Evolutionary conservation across 1,140 invertebrate genomes (phyloP).

Genomic region (Drosophila littoralis): DNA sequence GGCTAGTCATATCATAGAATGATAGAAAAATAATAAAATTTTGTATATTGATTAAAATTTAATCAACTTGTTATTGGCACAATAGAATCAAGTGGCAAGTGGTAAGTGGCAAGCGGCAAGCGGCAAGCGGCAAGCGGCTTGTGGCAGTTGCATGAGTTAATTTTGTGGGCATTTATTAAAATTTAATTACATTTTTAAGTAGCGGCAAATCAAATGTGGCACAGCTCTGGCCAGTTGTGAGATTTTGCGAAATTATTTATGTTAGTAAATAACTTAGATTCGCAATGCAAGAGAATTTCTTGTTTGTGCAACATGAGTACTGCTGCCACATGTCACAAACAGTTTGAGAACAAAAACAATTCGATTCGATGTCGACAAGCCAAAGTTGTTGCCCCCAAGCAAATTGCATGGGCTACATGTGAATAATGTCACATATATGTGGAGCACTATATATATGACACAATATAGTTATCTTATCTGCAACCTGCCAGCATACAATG

Average conservation of each 20-base stretch:
- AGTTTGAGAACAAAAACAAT: slow-evolving; percentile 6
- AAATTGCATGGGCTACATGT: slow-evolving; percentile 59
- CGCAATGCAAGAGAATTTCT: not conserved
- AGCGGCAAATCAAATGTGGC: not conserved
- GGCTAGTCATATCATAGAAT: slow-evolving; percentile 11
- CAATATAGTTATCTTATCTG: slow-evolving; percentile 46
- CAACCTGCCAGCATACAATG: slow-evolving; percentile 23
- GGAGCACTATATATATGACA: slow-evolving; percentile 32
- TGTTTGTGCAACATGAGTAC: not conserved
- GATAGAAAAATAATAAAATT: slow-evolving; percentile 46
- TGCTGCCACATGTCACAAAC: slow-evolving; percentile 4
- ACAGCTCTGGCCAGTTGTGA: not conserved
- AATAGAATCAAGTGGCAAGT: slow-evolving; percentile 14
- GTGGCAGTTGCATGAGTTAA: slow-evolving; percentile 9
- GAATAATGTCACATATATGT: slow-evolving; percentile 1
- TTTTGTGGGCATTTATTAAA: slow-evolving; percentile 39
- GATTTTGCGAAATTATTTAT: slow-evolving; percentile 39
- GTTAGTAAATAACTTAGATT: slow-evolving; percentile 52
- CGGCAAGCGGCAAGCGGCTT: slow-evolving; percentile 7
- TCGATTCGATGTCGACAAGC: slow-evolving; percentile 10
- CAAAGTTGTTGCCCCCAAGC: not conserved
- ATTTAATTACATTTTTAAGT: slow-evolving; percentile 34
- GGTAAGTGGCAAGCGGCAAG: slow-evolving; percentile 1
- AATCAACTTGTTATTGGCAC: slow-evolving; percentile 38
- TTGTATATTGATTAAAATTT: slow-evolving; percentile 66